Percentiles rank a stretch among this genome's conserved stretches.
These are phyloP conservation scores for Platysternon megacephalum DNA, from an alignment of 2,113 vertebrate species.

Conservation along the genomic window DNA sequence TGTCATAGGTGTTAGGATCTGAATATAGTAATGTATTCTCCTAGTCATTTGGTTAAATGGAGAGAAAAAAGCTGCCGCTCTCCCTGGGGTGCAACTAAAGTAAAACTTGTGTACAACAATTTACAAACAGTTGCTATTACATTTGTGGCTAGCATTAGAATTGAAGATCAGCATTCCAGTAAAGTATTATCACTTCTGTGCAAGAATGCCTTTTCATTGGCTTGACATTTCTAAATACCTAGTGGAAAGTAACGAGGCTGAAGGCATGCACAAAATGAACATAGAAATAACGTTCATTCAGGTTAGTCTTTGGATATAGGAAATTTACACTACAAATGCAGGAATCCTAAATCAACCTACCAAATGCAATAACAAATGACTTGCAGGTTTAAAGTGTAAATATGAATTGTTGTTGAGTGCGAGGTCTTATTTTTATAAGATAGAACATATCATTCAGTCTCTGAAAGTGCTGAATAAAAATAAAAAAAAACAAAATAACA, in stretches of 20 bases:
- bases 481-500: too few relatives aligned
- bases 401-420: not conserved
- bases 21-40: not conserved
- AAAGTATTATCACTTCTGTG: not conserved
- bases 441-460: not conserved
- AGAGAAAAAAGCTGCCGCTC: not conserved
- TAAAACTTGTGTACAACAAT: fast-evolving
- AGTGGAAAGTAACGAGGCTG: fast-evolving
- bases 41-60: not conserved
- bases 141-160: not conserved
- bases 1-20: constrained; percentile 37
- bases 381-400: not conserved
- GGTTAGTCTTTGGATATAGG: not conserved
- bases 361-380: fast-evolving
- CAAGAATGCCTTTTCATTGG: not conserved
- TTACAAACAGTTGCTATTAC: not conserved
- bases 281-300: not conserved
- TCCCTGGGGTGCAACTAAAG: not conserved
- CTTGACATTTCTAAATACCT: not conserved
- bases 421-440: not conserved
- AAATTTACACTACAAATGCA: not conserved
- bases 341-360: not conserved
- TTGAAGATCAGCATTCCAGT: fast-evolving
- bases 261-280: fast-evolving
- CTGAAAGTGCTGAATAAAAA: not conserved